Evolutionary conservation across 1,140 invertebrate species (phyloP).

Genomic region (Drosophila dunni): DNA sequence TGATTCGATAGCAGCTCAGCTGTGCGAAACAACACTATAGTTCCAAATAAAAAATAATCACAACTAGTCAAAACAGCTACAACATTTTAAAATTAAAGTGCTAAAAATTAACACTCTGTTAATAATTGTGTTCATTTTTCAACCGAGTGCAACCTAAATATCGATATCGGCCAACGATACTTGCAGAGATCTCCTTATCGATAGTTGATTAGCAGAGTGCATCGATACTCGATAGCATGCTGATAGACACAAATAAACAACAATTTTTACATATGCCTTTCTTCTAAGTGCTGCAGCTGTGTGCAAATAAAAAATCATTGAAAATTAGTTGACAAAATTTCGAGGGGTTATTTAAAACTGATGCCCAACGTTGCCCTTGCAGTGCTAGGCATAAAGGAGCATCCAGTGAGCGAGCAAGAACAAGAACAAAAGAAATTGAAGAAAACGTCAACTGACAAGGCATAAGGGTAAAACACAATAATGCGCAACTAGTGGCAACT

Average conservation of each 20-base stretch:
- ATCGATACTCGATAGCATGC: conserved; percentile 30
- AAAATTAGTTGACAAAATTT: conserved; percentile 4
- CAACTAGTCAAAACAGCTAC: too few species aligned
- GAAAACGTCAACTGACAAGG: not conserved
- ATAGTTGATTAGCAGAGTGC: not conserved
- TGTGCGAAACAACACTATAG: too few species aligned
- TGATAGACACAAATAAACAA: conserved; percentile 41
- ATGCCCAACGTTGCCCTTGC: not conserved
- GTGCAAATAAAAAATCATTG: conserved; percentile 29
- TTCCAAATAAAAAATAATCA: too few species aligned
- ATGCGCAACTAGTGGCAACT: conserved; percentile 75
- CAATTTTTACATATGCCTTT: conserved; percentile 31
- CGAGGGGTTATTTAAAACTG: not conserved
- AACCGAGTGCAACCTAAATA: too few species aligned
- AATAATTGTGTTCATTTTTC: too few species aligned
- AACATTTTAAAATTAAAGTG: too few species aligned
- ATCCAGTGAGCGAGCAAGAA: too few species aligned
- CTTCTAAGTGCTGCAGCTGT: conserved; percentile 17
- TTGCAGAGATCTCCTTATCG: conserved; percentile 2
- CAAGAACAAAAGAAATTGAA: not conserved
- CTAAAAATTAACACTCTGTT: too few species aligned
- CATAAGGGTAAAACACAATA: conserved; percentile 16
- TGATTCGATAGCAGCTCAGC: too few species aligned
- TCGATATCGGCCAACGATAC: not conserved
- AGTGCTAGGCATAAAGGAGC: not conserved